Evolutionary conservation across 1,140 invertebrate genomes (phyloP).

Genomic region (Acyrthosiphon pisum): DNA sequence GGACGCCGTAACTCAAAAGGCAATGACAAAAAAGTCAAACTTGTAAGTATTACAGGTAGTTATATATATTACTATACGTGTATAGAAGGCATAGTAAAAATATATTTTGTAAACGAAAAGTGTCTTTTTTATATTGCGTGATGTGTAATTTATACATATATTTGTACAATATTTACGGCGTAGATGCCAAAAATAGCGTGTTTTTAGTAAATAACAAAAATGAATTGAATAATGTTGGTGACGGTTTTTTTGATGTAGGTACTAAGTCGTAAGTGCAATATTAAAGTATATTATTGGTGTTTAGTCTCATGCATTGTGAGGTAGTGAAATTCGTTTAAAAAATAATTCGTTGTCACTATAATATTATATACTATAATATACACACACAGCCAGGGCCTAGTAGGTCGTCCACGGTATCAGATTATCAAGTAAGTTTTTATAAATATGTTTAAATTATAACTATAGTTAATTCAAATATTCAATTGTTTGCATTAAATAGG

Average conservation of each 20-base stretch:
- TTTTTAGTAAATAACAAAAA: constrained; percentile 36
- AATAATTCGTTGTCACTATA: not conserved
- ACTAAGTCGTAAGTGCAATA: not conserved
- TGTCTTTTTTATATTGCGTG: constrained; percentile 11
- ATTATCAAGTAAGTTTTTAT: not conserved
- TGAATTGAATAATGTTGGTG: constrained; percentile 9
- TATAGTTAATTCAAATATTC: too few species aligned
- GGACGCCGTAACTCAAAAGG: constrained; percentile 29
- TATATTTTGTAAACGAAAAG: not conserved
- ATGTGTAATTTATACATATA: constrained; percentile 24
- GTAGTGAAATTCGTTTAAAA: not conserved
- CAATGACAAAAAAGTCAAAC: constrained; percentile 33
- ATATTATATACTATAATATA: too few species aligned
- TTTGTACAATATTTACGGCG: not conserved
- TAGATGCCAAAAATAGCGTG: constrained; percentile 32
- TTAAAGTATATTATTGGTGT: constrained; percentile 1
- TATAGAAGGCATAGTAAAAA: not conserved
- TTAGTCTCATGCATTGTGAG: not conserved
- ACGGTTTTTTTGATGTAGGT: not conserved
- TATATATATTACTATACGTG: not conserved
- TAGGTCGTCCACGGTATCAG: not conserved
- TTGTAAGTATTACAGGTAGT: constrained; percentile 26
- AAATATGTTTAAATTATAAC: too few species aligned
- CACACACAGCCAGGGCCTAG: too few species aligned
- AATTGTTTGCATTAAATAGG: too few species aligned